Conservation (phyloP, 2,888 invertebrate species). For the Eupelmus urozonus region DNA sequence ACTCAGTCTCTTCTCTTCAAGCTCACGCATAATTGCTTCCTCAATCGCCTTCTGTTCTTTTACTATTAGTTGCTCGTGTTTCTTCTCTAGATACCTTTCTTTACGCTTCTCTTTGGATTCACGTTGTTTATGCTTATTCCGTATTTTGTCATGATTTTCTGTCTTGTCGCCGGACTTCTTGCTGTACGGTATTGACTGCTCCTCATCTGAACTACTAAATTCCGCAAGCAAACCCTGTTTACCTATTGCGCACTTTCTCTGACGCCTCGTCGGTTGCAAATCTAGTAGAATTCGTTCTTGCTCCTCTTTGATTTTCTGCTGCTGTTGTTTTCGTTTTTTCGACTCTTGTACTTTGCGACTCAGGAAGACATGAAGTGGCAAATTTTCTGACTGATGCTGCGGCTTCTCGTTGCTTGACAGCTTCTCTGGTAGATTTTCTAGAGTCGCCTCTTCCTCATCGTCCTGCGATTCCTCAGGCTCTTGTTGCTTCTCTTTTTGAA, state of each 20-base stretch:
- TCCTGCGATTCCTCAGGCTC: constrained; percentile 22
- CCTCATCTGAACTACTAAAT: constrained; percentile 78
- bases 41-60: constrained; percentile 76
- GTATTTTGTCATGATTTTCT: constrained; percentile 65
- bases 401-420: constrained; percentile 73
- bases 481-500: constrained; percentile 29
- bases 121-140: constrained; percentile 67
- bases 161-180: constrained; percentile 60
- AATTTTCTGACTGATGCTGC: constrained; percentile 71
- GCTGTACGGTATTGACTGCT: constrained; percentile 55
- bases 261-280: constrained; percentile 75
- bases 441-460: constrained; percentile 67
- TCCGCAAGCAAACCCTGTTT: constrained; percentile 88
- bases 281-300: constrained; percentile 70
- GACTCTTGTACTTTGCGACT: constrained; percentile 74
- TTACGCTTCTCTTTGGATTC: constrained; percentile 75
- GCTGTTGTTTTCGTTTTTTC: constrained; percentile 72
- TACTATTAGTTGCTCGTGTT: constrained; percentile 75
- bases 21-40: constrained; percentile 73
- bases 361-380: constrained; percentile 73
- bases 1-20: constrained; percentile 70
- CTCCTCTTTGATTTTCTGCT: constrained; percentile 68
- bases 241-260: constrained; percentile 88
- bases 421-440: constrained; percentile 76
- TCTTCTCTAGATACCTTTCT: constrained; percentile 74